Percentiles rank a stretch among this genome's conserved stretches.
phyloP scores from a whole-genome alignment of 2,797 vertebrate species.

The Pseudomugil gertrudae region DNA sequence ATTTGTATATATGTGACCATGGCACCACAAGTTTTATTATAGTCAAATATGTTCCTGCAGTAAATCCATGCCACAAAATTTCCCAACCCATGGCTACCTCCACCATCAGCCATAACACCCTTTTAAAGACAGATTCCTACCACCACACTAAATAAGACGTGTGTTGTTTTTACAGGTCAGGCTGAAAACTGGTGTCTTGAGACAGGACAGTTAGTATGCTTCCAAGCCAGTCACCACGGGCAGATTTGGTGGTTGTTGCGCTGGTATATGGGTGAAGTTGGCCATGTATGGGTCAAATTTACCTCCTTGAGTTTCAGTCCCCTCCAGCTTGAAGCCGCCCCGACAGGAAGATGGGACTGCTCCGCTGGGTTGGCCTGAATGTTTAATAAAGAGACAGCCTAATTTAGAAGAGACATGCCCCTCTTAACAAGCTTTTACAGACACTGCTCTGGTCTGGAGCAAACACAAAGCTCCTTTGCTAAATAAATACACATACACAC shows the following conservation, averaged over 20 bases:
- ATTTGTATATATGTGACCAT: constrained; percentile 13
- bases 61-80: constrained; percentile 13
- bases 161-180: constrained; percentile 24
- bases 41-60: constrained; percentile 24
- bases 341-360: constrained; percentile 79
- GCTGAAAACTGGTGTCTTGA: constrained; percentile 32
- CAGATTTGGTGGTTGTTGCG: constrained; percentile 39
- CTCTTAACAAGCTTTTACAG: constrained; percentile 59
- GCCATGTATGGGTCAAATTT: constrained; percentile 68
- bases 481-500: neutral
- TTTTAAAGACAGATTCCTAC: constrained; percentile 22
- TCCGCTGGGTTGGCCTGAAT: constrained; percentile 80
- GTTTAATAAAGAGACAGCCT: constrained; percentile 78
- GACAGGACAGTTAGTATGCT: constrained; percentile 48
- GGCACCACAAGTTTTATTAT: constrained; percentile 11
- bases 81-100: constrained; percentile 34
- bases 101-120: constrained; percentile 33
- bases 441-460: constrained; percentile 41
- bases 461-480: constrained; percentile 21
- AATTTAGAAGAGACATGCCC: constrained; percentile 76
- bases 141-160: constrained; percentile 32
- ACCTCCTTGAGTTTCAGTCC: constrained; percentile 80
- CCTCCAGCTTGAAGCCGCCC: constrained; percentile 80
- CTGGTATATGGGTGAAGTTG: constrained; percentile 56
- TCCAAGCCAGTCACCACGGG: constrained; percentile 50